Conservation (phyloP, 2,113 vertebrate genomes). For the Dipodomys ordii region DNA sequence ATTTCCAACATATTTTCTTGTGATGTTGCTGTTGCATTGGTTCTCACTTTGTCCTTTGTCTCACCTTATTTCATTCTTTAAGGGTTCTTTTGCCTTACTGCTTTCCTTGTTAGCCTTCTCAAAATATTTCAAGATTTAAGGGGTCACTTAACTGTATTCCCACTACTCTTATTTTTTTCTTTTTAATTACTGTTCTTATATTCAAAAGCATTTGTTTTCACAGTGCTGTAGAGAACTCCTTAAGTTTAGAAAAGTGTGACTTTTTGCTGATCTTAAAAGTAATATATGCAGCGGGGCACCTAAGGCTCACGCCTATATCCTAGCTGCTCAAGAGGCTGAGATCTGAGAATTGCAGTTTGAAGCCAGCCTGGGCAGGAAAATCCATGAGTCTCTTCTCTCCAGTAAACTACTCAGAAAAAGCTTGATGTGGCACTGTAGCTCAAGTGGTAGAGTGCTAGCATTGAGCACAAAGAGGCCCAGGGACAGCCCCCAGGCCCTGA, state of each 20-base stretch:
- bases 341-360: too few relatives aligned
- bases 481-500: too few relatives aligned
- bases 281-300: not conserved
- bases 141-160: not conserved
- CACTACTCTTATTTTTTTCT: not conserved
- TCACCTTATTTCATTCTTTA: not conserved
- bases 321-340: too few relatives aligned
- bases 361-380: too few relatives aligned
- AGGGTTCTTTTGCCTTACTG: not conserved
- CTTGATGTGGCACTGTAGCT: too few relatives aligned
- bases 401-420: too few relatives aligned
- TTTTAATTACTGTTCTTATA: not conserved
- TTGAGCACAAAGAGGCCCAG: too few relatives aligned
- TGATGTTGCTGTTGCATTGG: too few relatives aligned
- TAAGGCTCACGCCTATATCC: too few relatives aligned
- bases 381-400: too few relatives aligned
- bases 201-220: slow-evolving; percentile 40
- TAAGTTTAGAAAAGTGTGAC: slow-evolving; percentile 44
- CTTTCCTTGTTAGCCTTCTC: slow-evolving; percentile 35
- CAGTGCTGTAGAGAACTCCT: not conserved
- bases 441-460: too few relatives aligned
- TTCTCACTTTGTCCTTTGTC: not conserved
- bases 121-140: slow-evolving; percentile 37
- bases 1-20: too few relatives aligned
- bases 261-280: slow-evolving; percentile 52